These are phyloP conservation scores for Sesamia nonagrioides DNA, from an alignment of 1,140 invertebrate species.

Conservation along the genomic window DNA sequence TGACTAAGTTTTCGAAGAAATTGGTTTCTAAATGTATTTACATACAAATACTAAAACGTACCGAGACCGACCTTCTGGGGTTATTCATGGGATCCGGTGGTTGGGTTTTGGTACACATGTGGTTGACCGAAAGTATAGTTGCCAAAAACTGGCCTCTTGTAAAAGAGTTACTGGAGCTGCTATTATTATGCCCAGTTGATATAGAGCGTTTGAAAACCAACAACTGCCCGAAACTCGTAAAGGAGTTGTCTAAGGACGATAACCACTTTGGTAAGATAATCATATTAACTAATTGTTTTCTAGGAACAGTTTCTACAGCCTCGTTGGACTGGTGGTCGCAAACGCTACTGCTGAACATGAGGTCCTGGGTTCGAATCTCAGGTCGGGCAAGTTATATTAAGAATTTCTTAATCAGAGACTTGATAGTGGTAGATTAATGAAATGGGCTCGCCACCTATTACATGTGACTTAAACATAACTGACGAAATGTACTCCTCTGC, in stretches of 20 bases:
- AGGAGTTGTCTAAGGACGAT: slow-evolving; percentile 94
- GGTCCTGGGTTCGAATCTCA: too few relatives aligned
- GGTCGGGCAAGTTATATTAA: too few relatives aligned
- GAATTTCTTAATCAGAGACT: too few relatives aligned
- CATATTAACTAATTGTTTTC: slow-evolving; percentile 21
- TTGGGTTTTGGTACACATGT: slow-evolving; percentile 95
- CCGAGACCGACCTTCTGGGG: slow-evolving; percentile 94
- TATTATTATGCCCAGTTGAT: slow-evolving; percentile 95
- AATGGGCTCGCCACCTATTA: too few relatives aligned
- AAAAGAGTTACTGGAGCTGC: slow-evolving; percentile 94
- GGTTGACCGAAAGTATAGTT: slow-evolving; percentile 95
- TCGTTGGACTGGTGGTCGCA: too few relatives aligned
- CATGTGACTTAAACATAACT: too few relatives aligned
- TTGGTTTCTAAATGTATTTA: slow-evolving; percentile 98
- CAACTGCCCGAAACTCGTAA: slow-evolving; percentile 96
- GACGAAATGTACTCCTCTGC: too few relatives aligned
- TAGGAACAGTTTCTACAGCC: too few relatives aligned
- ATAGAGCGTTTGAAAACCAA: slow-evolving; percentile 96
- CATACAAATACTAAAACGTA: slow-evolving; percentile 96
- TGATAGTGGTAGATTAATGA: too few relatives aligned
- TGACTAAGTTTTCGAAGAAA: slow-evolving; percentile 98
- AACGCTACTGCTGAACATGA: too few relatives aligned
- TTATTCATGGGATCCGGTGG: slow-evolving; percentile 96
- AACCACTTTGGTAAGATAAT: slow-evolving; percentile 91
- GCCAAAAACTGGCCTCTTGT: slow-evolving; percentile 95